Conservation (phyloP, 2,113 vertebrate genomes). For the Pionites leucogaster region DNA sequence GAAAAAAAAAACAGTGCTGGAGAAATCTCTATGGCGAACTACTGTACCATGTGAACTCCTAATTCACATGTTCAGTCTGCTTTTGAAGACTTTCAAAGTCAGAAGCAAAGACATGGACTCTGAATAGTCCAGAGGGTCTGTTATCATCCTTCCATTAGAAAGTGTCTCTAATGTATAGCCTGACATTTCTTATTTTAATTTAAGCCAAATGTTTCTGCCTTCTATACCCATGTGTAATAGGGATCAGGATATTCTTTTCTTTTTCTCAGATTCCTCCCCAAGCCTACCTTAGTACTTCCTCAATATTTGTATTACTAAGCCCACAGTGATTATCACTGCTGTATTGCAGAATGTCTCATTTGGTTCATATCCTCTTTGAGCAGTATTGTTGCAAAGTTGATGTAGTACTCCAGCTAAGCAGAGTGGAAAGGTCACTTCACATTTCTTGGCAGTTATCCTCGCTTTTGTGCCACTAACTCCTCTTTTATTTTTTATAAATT, state of each 20-base stretch:
- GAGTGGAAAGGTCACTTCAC: neutral
- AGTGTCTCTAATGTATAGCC: neutral
- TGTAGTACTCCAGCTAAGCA: neutral
- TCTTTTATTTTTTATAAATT: neutral
- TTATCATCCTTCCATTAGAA: neutral
- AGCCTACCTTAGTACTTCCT: neutral
- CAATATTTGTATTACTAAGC: neutral
- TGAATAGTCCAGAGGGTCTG: neutral
- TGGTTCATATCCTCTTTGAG: neutral
- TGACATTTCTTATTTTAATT: neutral
- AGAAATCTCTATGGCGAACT: neutral
- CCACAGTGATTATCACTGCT: neutral
- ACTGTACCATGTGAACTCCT: neutral
- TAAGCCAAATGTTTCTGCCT: neutral
- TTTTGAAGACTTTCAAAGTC: neutral
- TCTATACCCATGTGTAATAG: neutral
- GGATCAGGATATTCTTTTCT: neutral
- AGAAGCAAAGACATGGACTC: neutral
- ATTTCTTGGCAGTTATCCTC: neutral
- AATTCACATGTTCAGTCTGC: neutral
- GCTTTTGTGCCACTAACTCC: neutral
- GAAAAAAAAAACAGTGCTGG: neutral
- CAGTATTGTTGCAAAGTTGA: neutral
- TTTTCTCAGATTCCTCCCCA: neutral
- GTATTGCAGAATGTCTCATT: neutral